Conservation (phyloP, 2,888 invertebrate species). For the Ennomos erosarius region DNA sequence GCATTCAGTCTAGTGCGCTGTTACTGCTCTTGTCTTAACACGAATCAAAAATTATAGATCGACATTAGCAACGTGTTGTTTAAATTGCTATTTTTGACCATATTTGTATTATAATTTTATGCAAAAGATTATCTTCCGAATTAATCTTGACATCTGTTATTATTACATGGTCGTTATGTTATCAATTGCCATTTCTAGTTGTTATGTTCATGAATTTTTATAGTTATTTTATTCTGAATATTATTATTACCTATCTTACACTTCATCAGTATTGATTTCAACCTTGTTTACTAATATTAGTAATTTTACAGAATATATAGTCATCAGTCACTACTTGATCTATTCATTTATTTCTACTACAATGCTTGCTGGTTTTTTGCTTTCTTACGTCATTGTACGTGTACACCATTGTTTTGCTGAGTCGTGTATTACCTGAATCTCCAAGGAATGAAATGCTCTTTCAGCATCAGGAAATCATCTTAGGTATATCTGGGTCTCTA, state of each 20-base stretch:
- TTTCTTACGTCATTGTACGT: too few relatives aligned
- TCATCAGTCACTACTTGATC: background rate
- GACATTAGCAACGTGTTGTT: background rate
- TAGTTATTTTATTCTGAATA: slow-evolving; percentile 29
- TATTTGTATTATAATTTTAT: slow-evolving; percentile 14
- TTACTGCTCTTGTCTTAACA: too few relatives aligned
- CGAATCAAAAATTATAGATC: too few relatives aligned
- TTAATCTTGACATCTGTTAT: slow-evolving; percentile 21
- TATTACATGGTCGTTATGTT: slow-evolving; percentile 16
- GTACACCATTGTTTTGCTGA: too few relatives aligned
- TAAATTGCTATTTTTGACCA: background rate
- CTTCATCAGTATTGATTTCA: slow-evolving; percentile 6
- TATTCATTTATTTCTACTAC: too few relatives aligned
- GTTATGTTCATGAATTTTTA: slow-evolving; percentile 28
- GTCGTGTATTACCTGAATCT: too few relatives aligned
- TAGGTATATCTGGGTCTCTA: too few relatives aligned
- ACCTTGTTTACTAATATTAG: too few relatives aligned
- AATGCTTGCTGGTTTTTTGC: too few relatives aligned
- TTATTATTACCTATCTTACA: slow-evolving; percentile 8
- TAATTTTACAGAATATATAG: background rate
- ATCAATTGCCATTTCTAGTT: slow-evolving; percentile 27
- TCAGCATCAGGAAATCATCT: too few relatives aligned
- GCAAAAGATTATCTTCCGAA: slow-evolving; percentile 22
- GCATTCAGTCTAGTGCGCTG: too few relatives aligned
- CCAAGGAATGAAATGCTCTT: too few relatives aligned